phyloP scores from a whole-genome alignment of 2,888 invertebrate genomes.

The Schizaphis graminum region DNA sequence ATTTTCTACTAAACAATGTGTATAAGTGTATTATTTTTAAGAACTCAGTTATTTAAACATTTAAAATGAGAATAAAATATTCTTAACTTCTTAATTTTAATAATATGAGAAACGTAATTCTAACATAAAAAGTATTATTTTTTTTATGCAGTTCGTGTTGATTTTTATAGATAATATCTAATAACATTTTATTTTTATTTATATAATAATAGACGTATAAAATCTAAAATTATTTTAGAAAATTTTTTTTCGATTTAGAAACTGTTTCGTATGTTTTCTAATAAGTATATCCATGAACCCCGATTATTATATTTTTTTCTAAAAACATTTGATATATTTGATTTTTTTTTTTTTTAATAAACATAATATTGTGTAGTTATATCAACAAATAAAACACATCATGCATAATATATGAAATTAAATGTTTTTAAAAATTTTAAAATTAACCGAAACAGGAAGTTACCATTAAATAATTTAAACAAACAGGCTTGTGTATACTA shows the following conservation, averaged over 20 bases:
- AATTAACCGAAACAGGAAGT: neutral
- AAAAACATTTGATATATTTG: neutral
- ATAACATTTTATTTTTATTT: neutral
- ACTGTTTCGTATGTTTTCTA: neutral
- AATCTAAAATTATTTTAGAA: neutral
- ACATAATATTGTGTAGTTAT: neutral
- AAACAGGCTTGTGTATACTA: neutral
- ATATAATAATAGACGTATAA: neutral
- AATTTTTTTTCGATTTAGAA: neutral
- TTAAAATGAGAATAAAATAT: conserved; percentile 31
- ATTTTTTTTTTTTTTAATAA: neutral
- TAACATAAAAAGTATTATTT: neutral
- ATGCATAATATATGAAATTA: neutral
- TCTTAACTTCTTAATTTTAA: neutral
- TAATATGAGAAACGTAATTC: neutral
- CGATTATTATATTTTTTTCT: neutral
- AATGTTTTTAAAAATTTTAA: neutral
- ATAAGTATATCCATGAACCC: neutral
- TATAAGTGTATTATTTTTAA: conserved; percentile 31
- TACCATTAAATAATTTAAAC: neutral
- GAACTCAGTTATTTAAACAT: neutral
- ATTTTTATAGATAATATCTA: neutral
- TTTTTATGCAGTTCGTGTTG: neutral
- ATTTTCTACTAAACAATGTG: conserved; percentile 11
- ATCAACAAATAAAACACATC: neutral